Percentiles rank a stretch among this genome's conserved stretches.
Conservation (phyloP, 1,140 invertebrate species). For the Lithobius niger region DNA sequence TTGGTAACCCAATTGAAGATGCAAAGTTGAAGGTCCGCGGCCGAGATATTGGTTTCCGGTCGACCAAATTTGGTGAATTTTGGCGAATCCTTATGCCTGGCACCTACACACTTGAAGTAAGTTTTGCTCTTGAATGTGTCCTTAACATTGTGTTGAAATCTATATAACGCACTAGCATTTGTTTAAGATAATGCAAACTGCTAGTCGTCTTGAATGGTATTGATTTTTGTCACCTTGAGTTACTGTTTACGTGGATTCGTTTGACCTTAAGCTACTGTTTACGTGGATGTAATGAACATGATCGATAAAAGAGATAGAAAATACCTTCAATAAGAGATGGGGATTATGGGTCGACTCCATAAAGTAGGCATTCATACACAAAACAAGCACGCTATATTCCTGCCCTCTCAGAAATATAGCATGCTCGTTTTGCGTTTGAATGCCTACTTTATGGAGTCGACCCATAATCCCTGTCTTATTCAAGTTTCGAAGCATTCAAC, state of each 20-base stretch:
- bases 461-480: too few species aligned
- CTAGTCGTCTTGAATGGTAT: background rate
- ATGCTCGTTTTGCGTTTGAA: too few species aligned
- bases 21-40: slow-evolving; percentile 70
- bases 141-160: background rate
- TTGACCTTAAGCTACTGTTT: too few species aligned
- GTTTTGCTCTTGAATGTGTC: background rate
- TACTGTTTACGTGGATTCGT: background rate
- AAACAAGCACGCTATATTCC: too few species aligned
- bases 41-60: slow-evolving; percentile 72
- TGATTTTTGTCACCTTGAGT: background rate
- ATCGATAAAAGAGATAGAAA: too few species aligned
- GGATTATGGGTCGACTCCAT: too few species aligned
- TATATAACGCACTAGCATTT: background rate
- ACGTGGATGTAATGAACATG: too few species aligned
- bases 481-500: too few species aligned
- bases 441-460: too few species aligned
- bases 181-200: background rate
- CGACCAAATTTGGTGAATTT: slow-evolving; percentile 84
- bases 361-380: too few species aligned
- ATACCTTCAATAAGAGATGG: too few species aligned
- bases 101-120: slow-evolving; percentile 65
- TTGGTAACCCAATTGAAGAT: slow-evolving; percentile 63
- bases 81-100: slow-evolving; percentile 77
- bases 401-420: too few species aligned